A percentile compares a stretch with the other conserved stretches of the same genome.
phyloP scores from a whole-genome alignment of 1,140 invertebrate genomes.

The Megathymus violae region DNA sequence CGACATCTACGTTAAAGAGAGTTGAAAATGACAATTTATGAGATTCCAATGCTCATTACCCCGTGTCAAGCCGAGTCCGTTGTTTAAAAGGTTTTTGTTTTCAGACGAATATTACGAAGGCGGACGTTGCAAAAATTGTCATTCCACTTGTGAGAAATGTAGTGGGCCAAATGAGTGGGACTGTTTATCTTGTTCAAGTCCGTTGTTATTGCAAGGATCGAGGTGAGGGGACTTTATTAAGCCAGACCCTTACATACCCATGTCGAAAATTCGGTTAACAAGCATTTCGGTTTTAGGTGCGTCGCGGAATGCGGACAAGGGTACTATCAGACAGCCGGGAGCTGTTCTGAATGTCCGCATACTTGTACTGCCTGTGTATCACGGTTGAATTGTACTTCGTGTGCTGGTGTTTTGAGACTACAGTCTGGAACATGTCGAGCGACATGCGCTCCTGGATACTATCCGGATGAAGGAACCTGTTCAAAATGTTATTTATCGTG shows the following conservation, averaged over 20 bases:
- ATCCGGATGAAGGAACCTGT: slow-evolving; percentile 91
- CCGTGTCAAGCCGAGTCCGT: slow-evolving; percentile 44
- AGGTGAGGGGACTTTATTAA: slow-evolving; percentile 63
- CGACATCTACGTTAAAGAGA: slow-evolving; percentile 44
- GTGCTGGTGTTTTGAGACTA: slow-evolving; percentile 88
- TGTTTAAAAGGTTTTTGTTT: slow-evolving; percentile 62
- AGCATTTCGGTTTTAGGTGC: slow-evolving; percentile 82
- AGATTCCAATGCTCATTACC: slow-evolving; percentile 53
- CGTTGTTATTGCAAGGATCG: slow-evolving; percentile 87
- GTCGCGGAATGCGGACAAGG: slow-evolving; percentile 90
- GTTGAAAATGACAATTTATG: slow-evolving; percentile 61
- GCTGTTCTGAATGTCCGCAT: slow-evolving; percentile 90
- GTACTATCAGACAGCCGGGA: slow-evolving; percentile 87
- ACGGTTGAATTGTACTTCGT: slow-evolving; percentile 90
- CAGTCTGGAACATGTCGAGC: slow-evolving; percentile 92
- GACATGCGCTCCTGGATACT: slow-evolving; percentile 90
- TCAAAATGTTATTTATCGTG: slow-evolving; percentile 92
- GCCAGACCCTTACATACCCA: slow-evolving; percentile 36
- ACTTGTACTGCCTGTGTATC: slow-evolving; percentile 90
- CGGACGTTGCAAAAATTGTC: slow-evolving; percentile 88
- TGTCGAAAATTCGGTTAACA: slow-evolving; percentile 46
- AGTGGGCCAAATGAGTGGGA: slow-evolving; percentile 88
- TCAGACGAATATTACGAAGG: slow-evolving; percentile 89
- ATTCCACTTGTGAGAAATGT: slow-evolving; percentile 89
- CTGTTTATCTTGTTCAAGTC: slow-evolving; percentile 88